Evolutionary conservation across 2,888 invertebrate species (phyloP), one percentile per base, ranked within the genome.

Genomic region (Pristionchus japonicus): DNA sequence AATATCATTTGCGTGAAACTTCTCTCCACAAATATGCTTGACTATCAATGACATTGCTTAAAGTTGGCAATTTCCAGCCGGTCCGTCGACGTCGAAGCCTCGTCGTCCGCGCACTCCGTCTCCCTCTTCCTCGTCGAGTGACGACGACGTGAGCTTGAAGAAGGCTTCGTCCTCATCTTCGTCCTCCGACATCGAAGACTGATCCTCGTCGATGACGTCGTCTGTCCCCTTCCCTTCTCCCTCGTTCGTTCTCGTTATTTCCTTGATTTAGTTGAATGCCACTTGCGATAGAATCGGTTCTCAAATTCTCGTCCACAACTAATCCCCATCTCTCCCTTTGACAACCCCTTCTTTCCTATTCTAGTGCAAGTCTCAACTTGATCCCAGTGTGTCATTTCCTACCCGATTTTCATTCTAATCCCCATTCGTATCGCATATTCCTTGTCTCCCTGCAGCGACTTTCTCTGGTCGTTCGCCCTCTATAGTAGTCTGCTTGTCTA

Each of bases 341-440:
- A 74, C 43, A 67, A 67, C n/a, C 23, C 40, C 37, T 70, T 13
- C 23, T 74, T 23, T n/a, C n/a, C 40, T 40, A 74, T 74, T 74
- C 74, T 74, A 74, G 74, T 74, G 74, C n/a, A 40, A n/a, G 9
- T 34, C 43, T 11, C 23, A 20, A 4, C 74, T 40, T 23, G 20
- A 74, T 37, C 70, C 70, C 23, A 74, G 74, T 74, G 74, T 74
- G 74, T 74, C 74, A 74, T 74, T 34, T 40, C 74, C 7, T n/a
- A 13, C 74, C 74, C 74, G 74, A 74, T 74, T 74, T 31, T 3
- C 74, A 37, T 11, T n/a, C 74, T n/a, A 64, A n/a, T 40, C 34
- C 1, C 37, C 74, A 1, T 40, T n/a, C 43, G 11, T 74, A 31
- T 31, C 34, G 31, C 20, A 37, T 70, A 11, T 31, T 70, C 2